Evolutionary conservation across 2,113 vertebrate species (phyloP), one percentile per base, ranked within the genome.

Genomic region (Phasianus colchicus): DNA sequence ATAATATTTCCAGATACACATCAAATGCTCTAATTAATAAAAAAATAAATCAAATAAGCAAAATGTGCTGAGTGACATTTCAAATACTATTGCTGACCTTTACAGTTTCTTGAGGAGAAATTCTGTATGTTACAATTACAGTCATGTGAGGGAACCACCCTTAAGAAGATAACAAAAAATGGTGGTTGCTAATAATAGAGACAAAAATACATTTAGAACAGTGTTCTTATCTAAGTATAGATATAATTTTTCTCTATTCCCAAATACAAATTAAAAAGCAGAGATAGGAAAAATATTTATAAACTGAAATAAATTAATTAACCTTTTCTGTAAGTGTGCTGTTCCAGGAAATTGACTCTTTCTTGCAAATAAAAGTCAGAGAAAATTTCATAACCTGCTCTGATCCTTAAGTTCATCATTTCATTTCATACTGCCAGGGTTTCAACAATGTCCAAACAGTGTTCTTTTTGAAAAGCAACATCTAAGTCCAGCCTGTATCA

Each of bases 11-110:
- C 55, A 66, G 22, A 24, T 91, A 55, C 60, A 88, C 19, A 85
- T 83, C 60, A 83, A 89, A 91, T 83, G 4, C 5, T 55, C 25
- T 95, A 92, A 96, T 95, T 95, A 92, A 89, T 69, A 88, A 71
- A 73, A 73, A 82, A 83, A 83, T 66, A 92, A 87, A 77, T 55
- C 29, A 81, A 66, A 78, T 54, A 86, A 93, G 66, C 22, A 86
- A 91, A 89, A 81, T 67, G 38, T 22, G 74, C 10, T 64, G 71
- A 83, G 24, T 80, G 69, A 14, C 36, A 42, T 88, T 96, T 80
- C 69, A 90, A n/a, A 86, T 60, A 24, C 32, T 86, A 69, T 20
- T 94, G 57, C 32, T 94, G 92, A 93, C 75, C 81, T 86, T 92
- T 88, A 47, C n/a, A 81, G 79, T 29, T 85, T 29, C 79, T 95